Evolutionary conservation across 2,888 invertebrate species (phyloP).

Genomic region (Gnatocerus cornutus): DNA sequence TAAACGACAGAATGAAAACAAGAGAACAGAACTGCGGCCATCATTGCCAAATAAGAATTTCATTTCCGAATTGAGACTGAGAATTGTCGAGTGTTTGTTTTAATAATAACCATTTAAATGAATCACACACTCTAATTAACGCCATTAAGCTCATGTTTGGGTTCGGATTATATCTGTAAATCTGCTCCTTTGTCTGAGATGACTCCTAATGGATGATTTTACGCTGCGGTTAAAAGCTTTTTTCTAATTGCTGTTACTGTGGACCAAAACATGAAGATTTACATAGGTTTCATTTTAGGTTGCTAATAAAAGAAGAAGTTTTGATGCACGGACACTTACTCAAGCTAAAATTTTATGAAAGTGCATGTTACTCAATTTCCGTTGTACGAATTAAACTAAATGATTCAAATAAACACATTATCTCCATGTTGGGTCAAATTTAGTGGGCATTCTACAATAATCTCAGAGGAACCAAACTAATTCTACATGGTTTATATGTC

Average conservation of each 20-base stretch:
- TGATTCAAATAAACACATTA: too few species aligned
- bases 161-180: slow-evolving; percentile 23
- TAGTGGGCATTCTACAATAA: too few species aligned
- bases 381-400: too few species aligned
- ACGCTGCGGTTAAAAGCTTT: slow-evolving; percentile 21
- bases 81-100: slow-evolving; percentile 16
- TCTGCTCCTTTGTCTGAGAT: slow-evolving; percentile 20
- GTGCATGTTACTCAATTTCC: too few species aligned
- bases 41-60: slow-evolving; percentile 39
- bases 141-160: slow-evolving; percentile 23
- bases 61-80: slow-evolving; percentile 13
- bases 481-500: too few species aligned
- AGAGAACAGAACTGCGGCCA: slow-evolving; percentile 25
- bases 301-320: background rate
- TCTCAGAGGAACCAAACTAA: too few species aligned
- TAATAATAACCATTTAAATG: slow-evolving; percentile 26
- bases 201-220: slow-evolving; percentile 22
- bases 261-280: background rate
- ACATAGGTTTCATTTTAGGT: background rate
- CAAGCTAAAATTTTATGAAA: too few species aligned
- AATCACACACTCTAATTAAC: slow-evolving; percentile 36
- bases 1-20: slow-evolving; percentile 36
- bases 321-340: background rate
- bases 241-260: slow-evolving; percentile 14
- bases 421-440: too few species aligned